phyloP scores from a whole-genome alignment of 2,113 vertebrate genomes.

The Nothobranchius kuhntae region DNA sequence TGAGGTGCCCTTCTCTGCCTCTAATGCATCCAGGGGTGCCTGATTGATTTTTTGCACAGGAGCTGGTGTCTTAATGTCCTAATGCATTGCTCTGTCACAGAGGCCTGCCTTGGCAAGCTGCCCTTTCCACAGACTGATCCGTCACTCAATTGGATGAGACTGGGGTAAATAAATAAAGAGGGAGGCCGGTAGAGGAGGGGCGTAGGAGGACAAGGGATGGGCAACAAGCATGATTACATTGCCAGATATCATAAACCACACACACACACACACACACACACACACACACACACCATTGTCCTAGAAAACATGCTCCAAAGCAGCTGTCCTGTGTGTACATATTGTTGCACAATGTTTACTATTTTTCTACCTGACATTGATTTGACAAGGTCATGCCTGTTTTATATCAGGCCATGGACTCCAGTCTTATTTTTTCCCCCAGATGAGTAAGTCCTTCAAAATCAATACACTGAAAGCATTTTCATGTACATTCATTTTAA shows the following conservation, averaged over 20 bases:
- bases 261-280: neutral
- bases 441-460: constrained; percentile 39
- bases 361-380: constrained; percentile 62
- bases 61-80: constrained; percentile 80
- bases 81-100: constrained; percentile 80
- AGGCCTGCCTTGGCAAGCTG: constrained; percentile 75
- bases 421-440: constrained; percentile 31
- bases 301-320: constrained; percentile 27
- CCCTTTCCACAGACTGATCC: constrained; percentile 77
- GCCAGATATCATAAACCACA: constrained; percentile 42
- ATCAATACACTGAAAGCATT: constrained; percentile 60
- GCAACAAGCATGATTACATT: constrained; percentile 57
- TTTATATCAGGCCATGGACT: constrained; percentile 44
- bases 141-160: constrained; percentile 75
- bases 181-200: constrained; percentile 38
- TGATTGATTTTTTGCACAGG: constrained; percentile 76
- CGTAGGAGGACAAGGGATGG: constrained; percentile 53
- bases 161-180: constrained; percentile 74
- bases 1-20: constrained; percentile 71
- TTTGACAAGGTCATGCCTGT: constrained; percentile 49
- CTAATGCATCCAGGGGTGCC: constrained; percentile 65
- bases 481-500: constrained; percentile 37
- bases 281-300: neutral
- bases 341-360: constrained; percentile 39
- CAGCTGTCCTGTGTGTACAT: constrained; percentile 23